A percentile compares a stretch with the other conserved stretches of the same genome.
Evolutionary conservation across 2,113 vertebrate species (phyloP).

Genomic region (Aleadryas rufinucha): DNA sequence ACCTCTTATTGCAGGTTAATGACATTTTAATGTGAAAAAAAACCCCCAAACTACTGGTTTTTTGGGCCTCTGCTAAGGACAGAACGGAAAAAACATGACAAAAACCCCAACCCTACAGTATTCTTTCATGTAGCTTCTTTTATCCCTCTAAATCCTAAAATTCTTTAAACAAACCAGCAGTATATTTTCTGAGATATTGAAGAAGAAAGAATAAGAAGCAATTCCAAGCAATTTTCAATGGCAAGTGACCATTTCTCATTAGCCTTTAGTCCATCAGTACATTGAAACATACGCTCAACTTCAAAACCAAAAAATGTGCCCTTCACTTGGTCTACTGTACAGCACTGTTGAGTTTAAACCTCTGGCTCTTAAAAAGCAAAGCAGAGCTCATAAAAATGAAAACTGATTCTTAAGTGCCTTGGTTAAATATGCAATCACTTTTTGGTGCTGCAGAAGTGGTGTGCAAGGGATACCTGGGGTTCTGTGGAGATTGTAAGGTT

Average conservation of each 20-base stretch:
- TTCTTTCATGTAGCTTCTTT: background rate
- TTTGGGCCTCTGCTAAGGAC: background rate
- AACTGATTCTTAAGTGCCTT: background rate
- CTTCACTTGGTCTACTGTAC: background rate
- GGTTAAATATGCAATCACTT: background rate
- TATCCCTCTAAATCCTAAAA: background rate
- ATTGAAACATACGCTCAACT: background rate
- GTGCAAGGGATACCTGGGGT: no score
- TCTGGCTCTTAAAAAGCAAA: background rate
- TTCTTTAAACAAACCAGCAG: background rate
- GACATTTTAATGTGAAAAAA: background rate
- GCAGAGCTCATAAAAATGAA: background rate
- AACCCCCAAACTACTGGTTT: background rate
- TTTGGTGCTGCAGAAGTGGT: background rate
- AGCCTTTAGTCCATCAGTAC: background rate
- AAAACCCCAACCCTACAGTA: fast-evolving
- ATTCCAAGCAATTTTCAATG: background rate
- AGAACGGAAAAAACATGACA: background rate
- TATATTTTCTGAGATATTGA: background rate
- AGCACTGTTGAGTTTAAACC: background rate
- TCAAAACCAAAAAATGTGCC: background rate
- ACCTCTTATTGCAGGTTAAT: background rate
- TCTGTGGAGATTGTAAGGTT: background rate
- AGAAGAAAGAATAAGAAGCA: background rate
- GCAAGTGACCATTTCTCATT: background rate